Conservation (phyloP, 1,140 invertebrate genomes). For the Rhagoletis zephyria region DNA sequence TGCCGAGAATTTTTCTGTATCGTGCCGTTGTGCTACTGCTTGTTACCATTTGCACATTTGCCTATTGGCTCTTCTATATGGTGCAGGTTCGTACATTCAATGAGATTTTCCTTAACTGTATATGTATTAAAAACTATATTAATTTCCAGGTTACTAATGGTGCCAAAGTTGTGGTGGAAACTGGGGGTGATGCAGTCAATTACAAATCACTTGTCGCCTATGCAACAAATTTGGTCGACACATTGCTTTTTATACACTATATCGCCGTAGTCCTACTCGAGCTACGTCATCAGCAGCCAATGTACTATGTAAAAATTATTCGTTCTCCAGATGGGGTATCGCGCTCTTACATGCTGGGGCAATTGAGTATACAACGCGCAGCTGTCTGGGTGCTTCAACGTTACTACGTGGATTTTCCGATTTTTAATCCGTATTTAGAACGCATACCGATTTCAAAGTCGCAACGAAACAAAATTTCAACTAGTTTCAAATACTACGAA, state of each 20-base stretch:
- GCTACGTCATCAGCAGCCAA: constrained; percentile 90
- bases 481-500: constrained; percentile 96
- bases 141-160: constrained; percentile 79
- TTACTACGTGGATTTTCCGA: constrained; percentile 96
- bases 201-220: constrained; percentile 91
- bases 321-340: constrained; percentile 94
- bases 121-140: neutral
- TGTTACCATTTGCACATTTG: constrained; percentile 92
- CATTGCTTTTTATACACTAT: constrained; percentile 95
- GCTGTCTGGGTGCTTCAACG: constrained; percentile 94
- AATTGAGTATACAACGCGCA: constrained; percentile 94
- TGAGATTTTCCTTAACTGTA: neutral
- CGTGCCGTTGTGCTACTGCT: constrained; percentile 89
- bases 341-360: constrained; percentile 88
- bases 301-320: constrained; percentile 92
- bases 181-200: constrained; percentile 82
- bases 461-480: constrained; percentile 80
- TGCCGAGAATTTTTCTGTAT: constrained; percentile 94
- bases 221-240: constrained; percentile 91
- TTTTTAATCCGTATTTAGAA: constrained; percentile 97
- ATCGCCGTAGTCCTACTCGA: constrained; percentile 93
- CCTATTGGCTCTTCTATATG: constrained; percentile 98
- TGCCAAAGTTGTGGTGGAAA: constrained; percentile 82
- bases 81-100: constrained; percentile 78
- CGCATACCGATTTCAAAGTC: constrained; percentile 89